Conservation (phyloP, 1,140 invertebrate genomes). For the Heliconius hewitsoni region DNA sequence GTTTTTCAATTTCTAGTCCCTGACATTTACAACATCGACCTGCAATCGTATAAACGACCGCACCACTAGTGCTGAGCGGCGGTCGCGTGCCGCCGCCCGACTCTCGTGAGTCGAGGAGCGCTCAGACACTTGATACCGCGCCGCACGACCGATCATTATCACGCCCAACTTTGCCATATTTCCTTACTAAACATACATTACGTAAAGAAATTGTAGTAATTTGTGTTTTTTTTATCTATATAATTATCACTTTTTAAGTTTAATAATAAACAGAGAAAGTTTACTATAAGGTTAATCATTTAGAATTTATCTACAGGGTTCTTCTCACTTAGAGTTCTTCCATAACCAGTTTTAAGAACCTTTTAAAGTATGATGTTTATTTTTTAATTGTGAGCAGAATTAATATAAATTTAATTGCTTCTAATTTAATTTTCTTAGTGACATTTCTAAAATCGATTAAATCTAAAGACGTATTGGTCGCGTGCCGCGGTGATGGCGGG, state of each 20-base stretch:
- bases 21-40: neutral
- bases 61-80: conserved; percentile 52
- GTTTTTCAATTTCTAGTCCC: neutral
- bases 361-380: neutral
- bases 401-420: neutral
- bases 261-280: neutral
- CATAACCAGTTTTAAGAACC: too few relatives aligned
- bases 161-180: conserved; percentile 50
- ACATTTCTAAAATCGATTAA: conserved; percentile 12
- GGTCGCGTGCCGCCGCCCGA: conserved; percentile 65
- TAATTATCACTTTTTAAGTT: neutral
- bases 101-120: conserved; percentile 29
- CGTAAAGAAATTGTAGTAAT: neutral
- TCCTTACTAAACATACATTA: conserved; percentile 30
- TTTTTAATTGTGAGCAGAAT: neutral
- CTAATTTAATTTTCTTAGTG: conserved; percentile 28
- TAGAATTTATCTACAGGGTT: too few relatives aligned
- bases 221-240: neutral
- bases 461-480: conserved; percentile 8
- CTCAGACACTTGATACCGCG: conserved; percentile 44
- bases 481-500: conserved; percentile 1
- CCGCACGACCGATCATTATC: conserved; percentile 54
- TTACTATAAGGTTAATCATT: neutral
- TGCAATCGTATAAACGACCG: conserved; percentile 23
- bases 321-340: too few relatives aligned